Evolutionary conservation across 1,140 invertebrate species (phyloP), one percentile per base, ranked within the genome.

Genomic region (Drosophila rufa): DNA sequence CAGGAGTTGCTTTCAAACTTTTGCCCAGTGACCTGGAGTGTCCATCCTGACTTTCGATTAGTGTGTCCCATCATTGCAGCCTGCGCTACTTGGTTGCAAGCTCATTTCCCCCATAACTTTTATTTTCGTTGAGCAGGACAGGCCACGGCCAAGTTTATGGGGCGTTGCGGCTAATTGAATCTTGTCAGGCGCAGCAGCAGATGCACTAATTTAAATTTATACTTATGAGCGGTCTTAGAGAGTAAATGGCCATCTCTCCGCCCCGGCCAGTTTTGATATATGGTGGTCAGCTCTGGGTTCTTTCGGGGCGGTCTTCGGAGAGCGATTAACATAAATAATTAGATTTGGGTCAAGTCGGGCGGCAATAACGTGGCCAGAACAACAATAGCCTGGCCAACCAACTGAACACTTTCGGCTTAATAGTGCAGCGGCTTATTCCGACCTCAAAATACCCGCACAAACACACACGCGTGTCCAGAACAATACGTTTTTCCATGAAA

Each of bases 251-350:
- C 30, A 33, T 25, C 30, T 12, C 3, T 12, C 57, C 42, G 25
- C 38, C 25, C 45, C 27, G 30, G 14, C 38, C 61, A 66, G 64
- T 77, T 80, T 89, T 89, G 84, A 89, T 81, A 78, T 79, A 89
- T 79, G 53, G 51, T 62, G 33, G 33, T 36, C 33, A 36, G 48
- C 9, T 3, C 6, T 17, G 27, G 22, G 4, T 25, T 27, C 33
- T 55, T 55, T 55, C 7, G 33, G 51, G 2, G 2, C 43, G 4
- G 62, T 73, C 81, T 82, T 79, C 48, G 78, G 85, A 76, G 85
- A 85, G 79, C 85, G 85, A 90, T 90, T 90, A 90, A 85, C 85
- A 90, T 90, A 90, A 90, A 90, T 90, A 90, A 90, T 90, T 90
- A 90, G 85, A 73, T 84, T 83, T 50, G 46, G 61, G 56, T 53